Base-by-base conservation (phyloP, 2,797 vertebrate genomes). In the Acridotheres tristis region DNA sequence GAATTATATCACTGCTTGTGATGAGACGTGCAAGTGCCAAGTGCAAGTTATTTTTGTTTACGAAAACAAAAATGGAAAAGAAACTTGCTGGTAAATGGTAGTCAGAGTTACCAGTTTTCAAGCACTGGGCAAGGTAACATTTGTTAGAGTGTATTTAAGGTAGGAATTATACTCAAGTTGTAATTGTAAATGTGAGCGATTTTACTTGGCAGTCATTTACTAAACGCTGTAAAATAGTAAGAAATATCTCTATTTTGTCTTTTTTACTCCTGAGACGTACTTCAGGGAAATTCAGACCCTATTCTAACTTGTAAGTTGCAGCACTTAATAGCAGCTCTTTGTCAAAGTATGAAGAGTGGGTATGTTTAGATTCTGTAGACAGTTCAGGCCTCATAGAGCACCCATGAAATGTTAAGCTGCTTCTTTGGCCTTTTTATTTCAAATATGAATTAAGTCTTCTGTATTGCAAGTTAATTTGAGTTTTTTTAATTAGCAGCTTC, bases 401-500 rank as follows among this genome's bases (percentile, higher is more conserved):
- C 16, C 15, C 5, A 7, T 55, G 8, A 69, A 66, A 26, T 75
- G 47, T n/a, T 93, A 58, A 59, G 53, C 77, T 95, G 86, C 21
- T 47, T 55, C 8, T 72, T 89, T 10, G 26, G 20, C 36, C 36
- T 66, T 85, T 80, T n/a, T 90, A 25, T 89, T 85, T 90, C 9
- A 94, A 73, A 32, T 72, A 59, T 50, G 40, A 85, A 89, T 77
- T 90, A 87, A 86, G 69, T 75, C 22, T 83, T 68, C n/a, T 47
- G 7, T 87, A 54, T 93, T 96, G 80, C 13, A 9, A 84, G 50
- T 65, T 96, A 89, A 80, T 88, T 94, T 95, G 55, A 84, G 47
- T 93, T 93, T 71, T 92, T 66, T 93, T 73, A 92, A 95, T 92
- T 88, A 91, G 77, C 87, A 94, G 59, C 89, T 92, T 95, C 61